Evolutionary conservation across 1,140 invertebrate genomes (phyloP).

Genomic region (Campoletis sonorensis): DNA sequence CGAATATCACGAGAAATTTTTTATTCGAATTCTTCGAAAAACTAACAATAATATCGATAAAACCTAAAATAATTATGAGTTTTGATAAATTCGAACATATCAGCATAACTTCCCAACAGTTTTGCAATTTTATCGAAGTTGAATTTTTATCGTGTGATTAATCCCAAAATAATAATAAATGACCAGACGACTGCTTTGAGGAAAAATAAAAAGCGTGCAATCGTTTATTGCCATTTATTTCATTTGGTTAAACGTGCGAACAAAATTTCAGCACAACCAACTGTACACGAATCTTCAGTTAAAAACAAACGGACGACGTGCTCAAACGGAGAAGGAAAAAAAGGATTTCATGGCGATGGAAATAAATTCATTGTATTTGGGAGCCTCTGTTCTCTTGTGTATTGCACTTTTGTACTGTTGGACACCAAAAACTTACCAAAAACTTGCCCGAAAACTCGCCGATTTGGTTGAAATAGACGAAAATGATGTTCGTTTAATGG

Average conservation of each 20-base stretch:
- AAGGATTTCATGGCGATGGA: slow-evolving; percentile 52
- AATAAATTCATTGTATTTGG: slow-evolving; percentile 56
- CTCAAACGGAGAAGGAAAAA: slow-evolving; percentile 21
- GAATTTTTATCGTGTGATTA: not conserved
- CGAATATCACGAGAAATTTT: no score
- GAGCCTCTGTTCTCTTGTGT: slow-evolving; percentile 59
- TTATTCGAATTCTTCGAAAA: no score
- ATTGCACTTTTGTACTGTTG: slow-evolving; percentile 54
- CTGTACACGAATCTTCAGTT: slow-evolving; percentile 55
- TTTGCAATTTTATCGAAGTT: not conserved
- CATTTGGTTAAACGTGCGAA: not conserved
- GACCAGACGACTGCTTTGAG: no score
- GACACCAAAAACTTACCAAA: slow-evolving; percentile 25
- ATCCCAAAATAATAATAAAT: not conserved
- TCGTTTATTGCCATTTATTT: not conserved
- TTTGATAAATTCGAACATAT: no score
- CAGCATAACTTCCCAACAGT: not conserved
- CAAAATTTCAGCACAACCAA: slow-evolving; percentile 55
- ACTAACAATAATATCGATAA: not conserved
- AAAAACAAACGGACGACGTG: slow-evolving; percentile 39
- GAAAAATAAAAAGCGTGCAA: not conserved
- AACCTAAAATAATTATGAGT: no score
- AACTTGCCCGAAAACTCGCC: slow-evolving; percentile 45
- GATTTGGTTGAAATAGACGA: slow-evolving; percentile 47
- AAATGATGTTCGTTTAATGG: slow-evolving; percentile 54